Evolutionary conservation across 2,113 vertebrate genomes (phyloP).

Genomic region (Rhea americana): DNA sequence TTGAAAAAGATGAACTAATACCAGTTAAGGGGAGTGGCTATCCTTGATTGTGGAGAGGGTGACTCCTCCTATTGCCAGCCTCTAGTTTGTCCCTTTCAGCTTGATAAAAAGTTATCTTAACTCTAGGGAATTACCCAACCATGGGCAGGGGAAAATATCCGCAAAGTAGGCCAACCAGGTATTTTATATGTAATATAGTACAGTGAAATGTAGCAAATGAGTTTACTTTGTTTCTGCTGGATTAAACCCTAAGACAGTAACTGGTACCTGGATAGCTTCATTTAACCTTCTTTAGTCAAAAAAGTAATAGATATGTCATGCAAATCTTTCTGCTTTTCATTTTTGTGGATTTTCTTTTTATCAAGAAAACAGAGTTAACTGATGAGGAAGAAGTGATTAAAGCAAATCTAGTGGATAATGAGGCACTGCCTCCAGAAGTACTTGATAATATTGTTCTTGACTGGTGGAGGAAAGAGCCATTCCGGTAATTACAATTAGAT

Average conservation of each 20-base stretch:
- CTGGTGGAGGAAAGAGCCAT: slow-evolving; percentile 92
- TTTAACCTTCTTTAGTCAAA: not conserved
- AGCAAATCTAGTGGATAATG: slow-evolving; percentile 78
- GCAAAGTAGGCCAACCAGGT: not conserved
- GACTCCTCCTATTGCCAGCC: not conserved
- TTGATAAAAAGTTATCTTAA: not conserved
- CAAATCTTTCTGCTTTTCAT: not conserved
- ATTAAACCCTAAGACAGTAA: not conserved
- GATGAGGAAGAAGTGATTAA: slow-evolving; percentile 87
- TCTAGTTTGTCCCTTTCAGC: not conserved
- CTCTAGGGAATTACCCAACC: not conserved
- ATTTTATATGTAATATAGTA: not conserved
- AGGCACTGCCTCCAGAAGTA: slow-evolving; percentile 77
- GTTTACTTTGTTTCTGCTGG: not conserved
- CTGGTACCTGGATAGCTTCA: not conserved
- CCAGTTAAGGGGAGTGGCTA: not conserved
- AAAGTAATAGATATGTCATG: not conserved
- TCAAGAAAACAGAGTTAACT: slow-evolving; percentile 76
- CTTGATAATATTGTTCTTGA: slow-evolving; percentile 82
- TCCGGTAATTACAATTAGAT: slow-evolving; percentile 75
- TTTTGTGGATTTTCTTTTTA: not conserved
- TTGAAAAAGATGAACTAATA: not conserved
- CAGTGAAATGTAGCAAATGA: not conserved
- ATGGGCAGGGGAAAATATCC: not conserved
- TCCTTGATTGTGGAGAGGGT: not conserved